These are phyloP conservation scores for Cynocephalus volans DNA, from an alignment of 2,113 vertebrate species.

Conservation along the genomic window DNA sequence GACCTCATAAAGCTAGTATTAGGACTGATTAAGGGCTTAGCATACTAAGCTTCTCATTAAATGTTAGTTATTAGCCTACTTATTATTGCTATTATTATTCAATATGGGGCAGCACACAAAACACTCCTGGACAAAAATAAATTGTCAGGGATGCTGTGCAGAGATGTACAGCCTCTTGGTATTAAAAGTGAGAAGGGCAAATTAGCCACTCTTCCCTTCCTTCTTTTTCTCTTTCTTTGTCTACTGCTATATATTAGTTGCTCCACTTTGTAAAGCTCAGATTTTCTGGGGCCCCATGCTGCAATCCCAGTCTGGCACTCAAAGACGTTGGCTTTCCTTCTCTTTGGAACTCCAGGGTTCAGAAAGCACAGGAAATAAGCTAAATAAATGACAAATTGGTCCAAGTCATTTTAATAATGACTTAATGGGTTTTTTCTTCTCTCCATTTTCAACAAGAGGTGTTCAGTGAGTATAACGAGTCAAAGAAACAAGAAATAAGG, in stretches of 20 bases:
- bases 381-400: not conserved
- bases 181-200: not conserved
- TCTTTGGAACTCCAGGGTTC: not conserved
- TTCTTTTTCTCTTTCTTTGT: not conserved
- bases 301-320: not conserved
- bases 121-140: not conserved
- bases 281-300: not conserved
- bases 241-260: not conserved
- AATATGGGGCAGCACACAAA: not conserved
- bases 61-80: not conserved
- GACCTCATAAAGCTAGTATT: not conserved
- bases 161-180: not conserved
- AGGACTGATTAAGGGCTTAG: not conserved
- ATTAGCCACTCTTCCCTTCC: not conserved
- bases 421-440: not conserved
- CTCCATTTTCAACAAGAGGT: conserved; percentile 9
- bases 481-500: not conserved
- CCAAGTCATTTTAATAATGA: not conserved
- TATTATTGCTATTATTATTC: not conserved
- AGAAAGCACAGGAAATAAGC: not conserved
- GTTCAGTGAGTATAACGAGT: not conserved
- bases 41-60: not conserved
- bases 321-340: not conserved
- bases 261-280: not conserved
- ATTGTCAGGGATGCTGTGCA: not conserved